A percentile compares a stretch with the other conserved stretches of the same genome.
Conservation (phyloP, 2,113 vertebrate genomes). For the Tiliqua scincoides region DNA sequence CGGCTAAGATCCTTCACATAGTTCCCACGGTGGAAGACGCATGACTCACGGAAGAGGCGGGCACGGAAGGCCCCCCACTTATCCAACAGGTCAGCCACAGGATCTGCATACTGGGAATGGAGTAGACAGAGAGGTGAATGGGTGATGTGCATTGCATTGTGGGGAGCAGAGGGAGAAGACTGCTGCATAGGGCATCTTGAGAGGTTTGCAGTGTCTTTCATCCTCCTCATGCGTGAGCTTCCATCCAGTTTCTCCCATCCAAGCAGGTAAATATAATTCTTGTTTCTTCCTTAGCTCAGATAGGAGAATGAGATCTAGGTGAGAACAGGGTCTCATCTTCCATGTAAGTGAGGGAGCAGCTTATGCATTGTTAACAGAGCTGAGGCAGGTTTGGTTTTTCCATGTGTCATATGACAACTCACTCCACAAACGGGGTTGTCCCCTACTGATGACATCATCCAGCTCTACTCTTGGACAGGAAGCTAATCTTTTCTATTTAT, state of each 20-base stretch:
- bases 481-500: background rate
- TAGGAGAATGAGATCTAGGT: background rate
- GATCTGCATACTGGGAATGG: constrained; percentile 88
- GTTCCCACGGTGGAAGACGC: constrained; percentile 95
- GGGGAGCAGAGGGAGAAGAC: background rate
- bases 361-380: background rate
- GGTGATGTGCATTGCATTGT: background rate
- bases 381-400: background rate
- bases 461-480: background rate
- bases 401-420: background rate
- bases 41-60: constrained; percentile 94
- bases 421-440: background rate
- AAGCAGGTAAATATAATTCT: background rate
- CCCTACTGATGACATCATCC: background rate
- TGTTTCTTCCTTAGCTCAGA: too few species aligned
- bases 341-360: too few species aligned
- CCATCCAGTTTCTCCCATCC: background rate
- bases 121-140: rapidly evolving
- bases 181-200: too few species aligned
- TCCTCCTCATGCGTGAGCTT: background rate
- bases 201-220: too few species aligned
- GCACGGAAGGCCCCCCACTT: constrained; percentile 92
- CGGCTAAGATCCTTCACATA: constrained; percentile 98
- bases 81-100: constrained; percentile 94
- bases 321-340: background rate